Conservation (phyloP, 2,888 invertebrate genomes). For the Apodemia duryi region DNA sequence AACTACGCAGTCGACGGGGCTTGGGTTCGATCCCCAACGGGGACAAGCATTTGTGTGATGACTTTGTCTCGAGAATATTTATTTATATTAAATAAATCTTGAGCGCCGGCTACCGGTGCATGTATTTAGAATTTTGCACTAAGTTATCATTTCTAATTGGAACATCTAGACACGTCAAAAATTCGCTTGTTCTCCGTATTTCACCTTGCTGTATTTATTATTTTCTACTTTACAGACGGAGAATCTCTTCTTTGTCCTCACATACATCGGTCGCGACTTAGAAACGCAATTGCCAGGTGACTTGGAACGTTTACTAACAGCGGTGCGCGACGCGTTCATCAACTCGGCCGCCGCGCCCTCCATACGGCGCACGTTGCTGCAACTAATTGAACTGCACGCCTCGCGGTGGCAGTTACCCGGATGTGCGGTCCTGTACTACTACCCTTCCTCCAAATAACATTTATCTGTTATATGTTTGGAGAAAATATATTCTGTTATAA, state of each 20-base stretch:
- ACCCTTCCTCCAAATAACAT: slow-evolving; percentile 81
- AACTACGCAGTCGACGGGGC: too few relatives aligned
- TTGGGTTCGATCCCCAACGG: too few relatives aligned
- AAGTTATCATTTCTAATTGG: too few relatives aligned
- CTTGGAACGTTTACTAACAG: slow-evolving; percentile 87
- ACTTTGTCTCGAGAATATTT: too few relatives aligned
- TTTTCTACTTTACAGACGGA: slow-evolving; percentile 82
- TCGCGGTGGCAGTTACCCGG: slow-evolving; percentile 95
- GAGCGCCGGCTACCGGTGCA: too few relatives aligned
- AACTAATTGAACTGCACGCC: slow-evolving; percentile 93
- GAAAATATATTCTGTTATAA: neutral
- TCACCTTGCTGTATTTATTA: neutral
- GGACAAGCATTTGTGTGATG: too few relatives aligned
- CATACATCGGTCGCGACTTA: slow-evolving; percentile 92
- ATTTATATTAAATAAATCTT: too few relatives aligned
- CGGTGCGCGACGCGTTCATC: slow-evolving; percentile 92
- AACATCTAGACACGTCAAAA: too few relatives aligned
- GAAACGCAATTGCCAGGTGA: slow-evolving; percentile 90
- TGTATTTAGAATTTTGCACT: too few relatives aligned
- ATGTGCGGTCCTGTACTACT: slow-evolving; percentile 93
- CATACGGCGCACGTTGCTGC: slow-evolving; percentile 90
- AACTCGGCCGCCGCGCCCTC: slow-evolving; percentile 85
- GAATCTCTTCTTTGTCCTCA: slow-evolving; percentile 92
- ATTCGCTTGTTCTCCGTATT: too few relatives aligned
- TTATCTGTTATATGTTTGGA: neutral